Conservation (phyloP, 2,797 vertebrate species). For the Psittacula derbiana region DNA sequence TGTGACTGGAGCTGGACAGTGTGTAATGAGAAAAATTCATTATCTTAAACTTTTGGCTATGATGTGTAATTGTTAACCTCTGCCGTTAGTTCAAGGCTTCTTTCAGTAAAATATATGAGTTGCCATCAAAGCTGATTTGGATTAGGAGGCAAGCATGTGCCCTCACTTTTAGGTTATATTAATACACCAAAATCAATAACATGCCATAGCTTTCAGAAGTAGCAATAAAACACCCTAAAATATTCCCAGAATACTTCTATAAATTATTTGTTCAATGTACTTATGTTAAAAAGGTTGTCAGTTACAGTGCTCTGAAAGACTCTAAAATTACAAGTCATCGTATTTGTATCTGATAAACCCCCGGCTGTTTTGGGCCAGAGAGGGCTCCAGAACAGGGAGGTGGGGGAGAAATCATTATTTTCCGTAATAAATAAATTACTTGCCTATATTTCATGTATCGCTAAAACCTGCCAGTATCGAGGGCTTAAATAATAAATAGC, state of each 20-base stretch:
- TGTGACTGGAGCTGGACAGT: slow-evolving; percentile 15
- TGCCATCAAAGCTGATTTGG: slow-evolving; percentile 74
- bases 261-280: slow-evolving; percentile 83
- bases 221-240: slow-evolving; percentile 82
- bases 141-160: slow-evolving; percentile 70
- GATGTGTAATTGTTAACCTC: slow-evolving; percentile 77
- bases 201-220: slow-evolving; percentile 78
- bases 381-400: slow-evolving; percentile 54
- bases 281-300: slow-evolving; percentile 84
- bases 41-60: slow-evolving; percentile 71
- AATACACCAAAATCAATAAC: slow-evolving; percentile 79
- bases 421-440: slow-evolving; percentile 86
- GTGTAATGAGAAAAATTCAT: slow-evolving; percentile 69
- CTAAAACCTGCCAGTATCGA: slow-evolving; percentile 74
- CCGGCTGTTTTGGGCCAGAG: slow-evolving; percentile 74
- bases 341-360: slow-evolving; percentile 80
- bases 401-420: slow-evolving; percentile 78
- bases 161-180: slow-evolving; percentile 77
- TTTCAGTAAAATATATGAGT: slow-evolving; percentile 71
- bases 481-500: slow-evolving; percentile 83
- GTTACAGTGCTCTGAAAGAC: slow-evolving; percentile 76
- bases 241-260: slow-evolving; percentile 82
- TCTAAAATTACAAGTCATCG: slow-evolving; percentile 76
- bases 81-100: slow-evolving; percentile 67
- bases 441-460: slow-evolving; percentile 82